These are phyloP conservation scores for Tapirus terrestris DNA, from an alignment of 2,113 vertebrate species.

Conservation along the genomic window DNA sequence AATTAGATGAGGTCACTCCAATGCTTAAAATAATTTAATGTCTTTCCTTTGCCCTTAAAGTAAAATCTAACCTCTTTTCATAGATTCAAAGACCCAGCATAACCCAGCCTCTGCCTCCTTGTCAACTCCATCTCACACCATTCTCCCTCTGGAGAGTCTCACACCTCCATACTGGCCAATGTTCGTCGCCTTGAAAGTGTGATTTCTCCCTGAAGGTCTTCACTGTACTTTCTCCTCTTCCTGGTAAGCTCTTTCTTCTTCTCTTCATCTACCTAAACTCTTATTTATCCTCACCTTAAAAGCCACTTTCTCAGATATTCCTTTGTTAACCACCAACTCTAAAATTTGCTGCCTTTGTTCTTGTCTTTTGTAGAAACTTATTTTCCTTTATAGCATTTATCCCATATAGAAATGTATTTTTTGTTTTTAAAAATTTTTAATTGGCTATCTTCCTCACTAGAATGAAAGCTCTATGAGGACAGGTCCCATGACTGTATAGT, in stretches of 20 bases:
- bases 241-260: not conserved
- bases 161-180: not conserved
- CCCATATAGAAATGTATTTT: not conserved
- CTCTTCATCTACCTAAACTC: not conserved
- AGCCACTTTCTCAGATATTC: not conserved
- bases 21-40: conserved; percentile 4
- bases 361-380: not conserved
- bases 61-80: not conserved
- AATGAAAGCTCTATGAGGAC: not conserved
- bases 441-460: not conserved
- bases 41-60: not conserved
- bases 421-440: not conserved
- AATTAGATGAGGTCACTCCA: not conserved
- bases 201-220: not conserved
- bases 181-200: not conserved
- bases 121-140: not conserved
- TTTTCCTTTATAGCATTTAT: not conserved
- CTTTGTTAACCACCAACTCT: not conserved
- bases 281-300: not conserved
- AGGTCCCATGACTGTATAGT: not conserved
- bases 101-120: not conserved
- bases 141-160: not conserved
- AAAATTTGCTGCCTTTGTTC: not conserved
- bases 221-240: not conserved
- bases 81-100: not conserved